Base-by-base conservation (phyloP, 2,888 invertebrate species). In the Dichetophora obliterata region DNA sequence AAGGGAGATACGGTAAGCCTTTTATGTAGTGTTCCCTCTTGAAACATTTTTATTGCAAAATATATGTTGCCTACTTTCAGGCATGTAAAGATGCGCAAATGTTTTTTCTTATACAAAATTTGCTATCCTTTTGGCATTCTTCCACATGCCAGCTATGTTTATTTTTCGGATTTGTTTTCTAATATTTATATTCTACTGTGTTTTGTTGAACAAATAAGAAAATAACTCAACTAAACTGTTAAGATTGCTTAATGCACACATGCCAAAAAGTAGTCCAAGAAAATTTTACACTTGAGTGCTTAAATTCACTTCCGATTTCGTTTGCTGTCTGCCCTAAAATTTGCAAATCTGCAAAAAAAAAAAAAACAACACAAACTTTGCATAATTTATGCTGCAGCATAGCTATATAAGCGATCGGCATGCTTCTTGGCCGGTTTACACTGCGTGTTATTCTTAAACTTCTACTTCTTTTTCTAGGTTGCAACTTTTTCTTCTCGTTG, bases 281-380 rank as follows among this genome's bases (percentile, higher is more conserved):
- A 59, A 59, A 27, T 27, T 22, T 22, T 43, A 24, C 71, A 16
- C 59, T 59, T 59, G 27, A 34, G 16, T n/a, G 43, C 57, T 24
- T 59, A 59, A 71, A 71, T 71, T 71, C 59, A 71, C 71, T 71
- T 71, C 71, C 71, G 71, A 71, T 71, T 71, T 71, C 37, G 37
- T 37, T 59, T 59, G 57, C 8, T 22, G 19, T 59, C 14, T 22
- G 8, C 37, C 14, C 24, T 43, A 43, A 43, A 14, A 43, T 43
- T 2, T 43, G 43, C 43, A 43, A 11, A n/a, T n/a, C n/a, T n/a
- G n/a, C n/a, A n/a, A n/a, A n/a, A 43, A 43, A 43, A 11, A 43
- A 43, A 14, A 11, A 3, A 11, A 11, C 1, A 43, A 43, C 11
- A 6, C 11, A 34, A 71, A 71, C 37, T 71, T 59, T 71, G 59